Evolutionary conservation across 2,888 invertebrate genomes (phyloP).

Genomic region (Pammene fasciana): DNA sequence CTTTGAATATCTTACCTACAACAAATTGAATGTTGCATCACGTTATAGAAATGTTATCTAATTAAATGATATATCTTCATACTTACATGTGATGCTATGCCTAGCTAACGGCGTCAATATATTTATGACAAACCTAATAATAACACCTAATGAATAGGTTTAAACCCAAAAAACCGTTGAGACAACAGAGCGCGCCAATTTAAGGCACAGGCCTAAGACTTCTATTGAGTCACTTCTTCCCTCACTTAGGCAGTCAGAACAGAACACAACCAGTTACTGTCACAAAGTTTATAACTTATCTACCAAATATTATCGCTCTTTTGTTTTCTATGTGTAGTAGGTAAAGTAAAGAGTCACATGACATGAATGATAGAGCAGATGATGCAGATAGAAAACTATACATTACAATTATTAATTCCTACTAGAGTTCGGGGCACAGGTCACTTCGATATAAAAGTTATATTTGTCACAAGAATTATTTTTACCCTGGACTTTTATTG

Average conservation of each 20-base stretch:
- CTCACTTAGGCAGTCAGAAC: no score
- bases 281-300: neutral
- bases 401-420: slow-evolving; percentile 41
- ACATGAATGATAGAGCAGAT: neutral
- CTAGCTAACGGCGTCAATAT: no score
- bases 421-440: slow-evolving; percentile 46
- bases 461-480: slow-evolving; percentile 61
- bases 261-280: neutral
- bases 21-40: no score
- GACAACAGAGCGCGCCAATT: neutral
- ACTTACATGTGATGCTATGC: no score
- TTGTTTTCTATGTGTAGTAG: slow-evolving; percentile 1
- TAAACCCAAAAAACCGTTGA: neutral
- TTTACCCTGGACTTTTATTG: slow-evolving; percentile 56
- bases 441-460: slow-evolving; percentile 53
- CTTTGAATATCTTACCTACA: no score
- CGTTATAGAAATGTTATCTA: no score
- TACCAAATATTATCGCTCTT: slow-evolving; percentile 1
- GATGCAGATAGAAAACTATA: neutral
- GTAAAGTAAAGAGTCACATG: neutral
- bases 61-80: no score
- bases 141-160: no score
- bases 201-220: no score
- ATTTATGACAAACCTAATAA: no score
- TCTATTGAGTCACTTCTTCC: no score